phyloP scores from a whole-genome alignment of 2,888 invertebrate genomes.

The Notocelia uddmanniana region DNA sequence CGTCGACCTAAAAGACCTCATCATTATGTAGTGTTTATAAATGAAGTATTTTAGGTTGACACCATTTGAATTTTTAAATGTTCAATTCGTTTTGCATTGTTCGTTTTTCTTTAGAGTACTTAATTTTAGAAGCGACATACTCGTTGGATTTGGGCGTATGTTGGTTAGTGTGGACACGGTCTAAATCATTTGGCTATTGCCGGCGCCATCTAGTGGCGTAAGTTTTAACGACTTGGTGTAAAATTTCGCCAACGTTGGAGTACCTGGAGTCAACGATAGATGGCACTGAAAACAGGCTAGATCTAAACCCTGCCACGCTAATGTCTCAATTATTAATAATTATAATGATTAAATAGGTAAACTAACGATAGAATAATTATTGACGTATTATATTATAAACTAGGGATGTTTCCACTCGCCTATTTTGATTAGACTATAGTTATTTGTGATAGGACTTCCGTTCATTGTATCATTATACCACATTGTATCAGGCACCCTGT shows the following conservation, averaged over 20 bases:
- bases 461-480: constrained; percentile 41
- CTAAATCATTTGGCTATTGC: constrained; percentile 12
- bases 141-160: constrained; percentile 15
- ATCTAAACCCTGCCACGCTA: constrained; percentile 30
- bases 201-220: constrained; percentile 34
- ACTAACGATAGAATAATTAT: constrained; percentile 41
- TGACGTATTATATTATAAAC: constrained; percentile 43
- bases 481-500: constrained; percentile 39
- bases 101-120: constrained; percentile 19
- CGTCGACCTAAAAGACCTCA: constrained; percentile 27
- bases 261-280: constrained; percentile 27
- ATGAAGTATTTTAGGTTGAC: constrained; percentile 31
- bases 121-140: constrained; percentile 33
- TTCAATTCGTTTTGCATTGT: constrained; percentile 23
- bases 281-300: constrained; percentile 26
- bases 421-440: constrained; percentile 46
- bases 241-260: constrained; percentile 18
- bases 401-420: constrained; percentile 46
- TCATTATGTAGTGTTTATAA: constrained; percentile 12
- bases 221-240: constrained; percentile 29
- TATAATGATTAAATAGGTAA: constrained; percentile 43
- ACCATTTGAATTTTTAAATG: constrained; percentile 4
- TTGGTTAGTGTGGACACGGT: constrained; percentile 32
- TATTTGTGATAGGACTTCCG: constrained; percentile 45
- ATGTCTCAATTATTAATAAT: constrained; percentile 46